Evolutionary conservation across 2,888 invertebrate genomes (phyloP).

Genomic region (Anoplius nigerrimus): DNA sequence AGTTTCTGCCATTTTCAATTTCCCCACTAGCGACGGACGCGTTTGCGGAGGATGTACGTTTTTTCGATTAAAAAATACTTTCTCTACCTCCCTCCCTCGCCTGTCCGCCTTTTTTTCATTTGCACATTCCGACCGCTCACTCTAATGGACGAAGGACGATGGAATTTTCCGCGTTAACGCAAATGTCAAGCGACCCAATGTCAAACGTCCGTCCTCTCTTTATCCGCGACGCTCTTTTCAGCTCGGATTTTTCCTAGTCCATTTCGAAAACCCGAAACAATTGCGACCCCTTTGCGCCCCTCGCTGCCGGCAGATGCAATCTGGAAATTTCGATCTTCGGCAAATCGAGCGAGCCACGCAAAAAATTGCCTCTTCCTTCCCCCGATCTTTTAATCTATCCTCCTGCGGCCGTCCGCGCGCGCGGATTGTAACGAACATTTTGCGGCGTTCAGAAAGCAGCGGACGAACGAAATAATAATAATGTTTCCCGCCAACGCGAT

Average conservation of each 20-base stretch:
- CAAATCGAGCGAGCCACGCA: too few relatives aligned
- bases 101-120: neutral
- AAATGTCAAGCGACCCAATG: too few relatives aligned
- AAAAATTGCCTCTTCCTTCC: too few relatives aligned
- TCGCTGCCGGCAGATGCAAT: neutral
- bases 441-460: too few relatives aligned
- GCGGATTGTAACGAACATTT: too few relatives aligned
- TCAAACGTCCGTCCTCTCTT: neutral
- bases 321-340: too few relatives aligned
- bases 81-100: neutral
- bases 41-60: neutral
- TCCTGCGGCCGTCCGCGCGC: too few relatives aligned
- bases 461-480: too few relatives aligned
- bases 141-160: neutral
- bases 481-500: too few relatives aligned
- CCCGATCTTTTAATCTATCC: too few relatives aligned
- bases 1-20: too few relatives aligned
- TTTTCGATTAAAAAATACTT: slow-evolving; percentile 8
- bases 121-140: neutral
- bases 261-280: neutral
- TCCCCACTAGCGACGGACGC: neutral
- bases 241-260: neutral
- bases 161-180: too few relatives aligned
- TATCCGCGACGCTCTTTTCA: neutral
- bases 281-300: neutral